Base-by-base conservation (phyloP, 2,797 vertebrate species). In the Hypotaenidia okinawae region DNA sequence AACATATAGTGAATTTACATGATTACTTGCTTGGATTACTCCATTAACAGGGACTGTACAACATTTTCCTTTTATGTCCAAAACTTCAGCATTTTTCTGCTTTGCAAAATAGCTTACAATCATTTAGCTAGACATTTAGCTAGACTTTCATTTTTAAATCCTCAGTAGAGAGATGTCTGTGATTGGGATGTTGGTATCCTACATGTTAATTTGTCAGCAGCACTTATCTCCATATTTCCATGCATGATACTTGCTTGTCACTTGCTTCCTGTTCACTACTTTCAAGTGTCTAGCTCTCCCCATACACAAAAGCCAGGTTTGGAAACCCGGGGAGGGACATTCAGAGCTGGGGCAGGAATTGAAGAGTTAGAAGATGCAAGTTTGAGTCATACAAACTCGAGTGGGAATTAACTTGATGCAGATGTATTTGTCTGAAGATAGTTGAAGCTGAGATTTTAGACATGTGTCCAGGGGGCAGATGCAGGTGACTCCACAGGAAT, bases 281-380 rank as follows among this genome's bases (percentile, higher is more conserved):
- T 81, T 74, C 30, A 61, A 7, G 11, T 21, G 3, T 52, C 16
- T 19, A 8, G 3, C 3, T 55, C 9, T 24, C 6, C 3, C 9
- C 3, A 4, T 10, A 27, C 13, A 25, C 0, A 4, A 59, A 4
- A 72, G 2, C 30, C 3, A 12, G 12, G 18, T 57, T n/a, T 91
- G 35, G 45, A 87, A 68, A 47, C 3, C 8, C 35, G 3, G 5
- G 6, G 2, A 1, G 3, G 1, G 7, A 58, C 1, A 54, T 63
- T 41, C 37, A 10, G 28, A 49, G 2, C 16, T 58, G 11, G 10
- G 27, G 5, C 11, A 59, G 14, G 30, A 91, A 30, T 3, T 51
- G 6, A 37, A 74, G 54, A 13, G 6, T 16, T 39, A 28, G n/a
- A 84, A 63, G 7, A 18, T 84, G 1, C 2, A 66, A 59, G 9